Conservation (phyloP, 1,140 invertebrate genomes). For the Bombus ignitus region DNA sequence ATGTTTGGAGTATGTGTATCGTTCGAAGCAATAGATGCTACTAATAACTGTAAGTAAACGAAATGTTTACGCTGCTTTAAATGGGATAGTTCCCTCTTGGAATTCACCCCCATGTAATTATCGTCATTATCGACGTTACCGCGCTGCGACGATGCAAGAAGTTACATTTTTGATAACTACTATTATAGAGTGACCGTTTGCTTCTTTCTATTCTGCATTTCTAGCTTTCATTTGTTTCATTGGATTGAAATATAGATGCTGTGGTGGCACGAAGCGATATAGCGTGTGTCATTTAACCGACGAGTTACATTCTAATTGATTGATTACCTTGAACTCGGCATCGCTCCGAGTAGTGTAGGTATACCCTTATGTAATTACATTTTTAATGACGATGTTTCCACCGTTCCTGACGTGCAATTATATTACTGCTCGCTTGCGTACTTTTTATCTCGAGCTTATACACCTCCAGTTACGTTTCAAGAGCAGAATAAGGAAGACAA, state of each 20-base stretch:
- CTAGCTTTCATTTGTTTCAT: background rate
- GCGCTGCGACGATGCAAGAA: background rate
- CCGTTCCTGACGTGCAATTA: background rate
- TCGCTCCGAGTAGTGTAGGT: fast-evolving
- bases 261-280: fast-evolving
- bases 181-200: background rate
- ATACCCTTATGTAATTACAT: background rate
- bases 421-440: background rate
- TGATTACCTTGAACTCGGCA: too few relatives aligned
- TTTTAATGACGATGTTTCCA: background rate
- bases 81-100: fast-evolving
- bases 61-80: fast-evolving
- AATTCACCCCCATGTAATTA: background rate
- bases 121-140: background rate
- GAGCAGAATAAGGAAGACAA: background rate
- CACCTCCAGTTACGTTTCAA: background rate
- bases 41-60: fast-evolving
- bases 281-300: background rate
- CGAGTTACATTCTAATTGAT: background rate
- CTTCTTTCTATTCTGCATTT: fast-evolving
- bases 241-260: background rate
- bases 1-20: background rate
- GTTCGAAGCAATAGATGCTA: background rate
- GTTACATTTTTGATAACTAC: background rate
- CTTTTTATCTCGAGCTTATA: background rate